Conservation (phyloP, 2,888 invertebrate species). For the Cosmia pyralina region DNA sequence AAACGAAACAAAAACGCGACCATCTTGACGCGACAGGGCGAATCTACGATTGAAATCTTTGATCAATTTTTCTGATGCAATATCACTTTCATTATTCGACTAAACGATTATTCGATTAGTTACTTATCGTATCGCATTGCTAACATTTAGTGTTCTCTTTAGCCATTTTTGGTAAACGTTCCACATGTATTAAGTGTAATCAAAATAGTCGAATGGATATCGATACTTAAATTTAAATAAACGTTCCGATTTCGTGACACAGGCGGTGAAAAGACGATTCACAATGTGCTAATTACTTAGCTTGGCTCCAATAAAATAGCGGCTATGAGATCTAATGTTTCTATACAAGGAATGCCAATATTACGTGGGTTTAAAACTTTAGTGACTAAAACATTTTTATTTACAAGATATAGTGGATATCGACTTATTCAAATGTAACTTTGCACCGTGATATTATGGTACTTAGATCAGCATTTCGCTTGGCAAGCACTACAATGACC, state of each 20-base stretch:
- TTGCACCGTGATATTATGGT: slow-evolving; percentile 51
- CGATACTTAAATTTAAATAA: slow-evolving; percentile 53
- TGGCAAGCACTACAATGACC: slow-evolving; percentile 42
- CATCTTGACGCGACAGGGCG: background rate
- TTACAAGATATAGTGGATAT: slow-evolving; percentile 62
- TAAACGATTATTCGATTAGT: slow-evolving; percentile 41
- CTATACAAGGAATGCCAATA: slow-evolving; percentile 68
- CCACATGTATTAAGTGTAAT: slow-evolving; percentile 55
- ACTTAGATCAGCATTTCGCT: slow-evolving; percentile 44
- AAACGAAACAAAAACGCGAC: background rate
- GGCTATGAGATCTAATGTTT: slow-evolving; percentile 57
- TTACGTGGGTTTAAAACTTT: slow-evolving; percentile 55
- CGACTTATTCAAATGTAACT: slow-evolving; percentile 58
- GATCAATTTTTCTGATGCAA: slow-evolving; percentile 6
- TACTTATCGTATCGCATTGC: slow-evolving; percentile 40
- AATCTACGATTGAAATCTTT: background rate
- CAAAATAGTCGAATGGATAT: slow-evolving; percentile 53
- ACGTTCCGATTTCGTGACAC: slow-evolving; percentile 55
- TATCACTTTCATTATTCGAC: slow-evolving; percentile 27
- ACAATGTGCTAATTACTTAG: slow-evolving; percentile 43
- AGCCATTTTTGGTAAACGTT: slow-evolving; percentile 64
- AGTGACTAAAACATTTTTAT: slow-evolving; percentile 67
- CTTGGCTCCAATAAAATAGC: slow-evolving; percentile 54
- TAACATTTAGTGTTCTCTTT: slow-evolving; percentile 52
- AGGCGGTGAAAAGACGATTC: slow-evolving; percentile 55